Evolutionary conservation across 2,797 vertebrate species (phyloP), one percentile per base, ranked within the genome.

Genomic region (Peromyscus aztecus): DNA sequence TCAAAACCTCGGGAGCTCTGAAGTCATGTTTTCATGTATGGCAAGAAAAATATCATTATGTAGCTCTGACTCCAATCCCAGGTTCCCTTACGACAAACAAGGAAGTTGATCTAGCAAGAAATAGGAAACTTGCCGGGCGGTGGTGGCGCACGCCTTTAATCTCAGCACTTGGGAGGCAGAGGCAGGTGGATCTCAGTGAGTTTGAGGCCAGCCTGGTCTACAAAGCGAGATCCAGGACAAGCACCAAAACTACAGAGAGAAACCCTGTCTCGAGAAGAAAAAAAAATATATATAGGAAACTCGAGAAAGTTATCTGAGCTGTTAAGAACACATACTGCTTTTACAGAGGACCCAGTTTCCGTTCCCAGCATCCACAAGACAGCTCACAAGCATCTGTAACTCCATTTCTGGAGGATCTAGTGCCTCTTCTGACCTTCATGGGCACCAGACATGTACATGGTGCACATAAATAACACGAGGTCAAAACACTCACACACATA

Each of bases 61-160:
- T 63, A 83, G 90, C 67, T 91, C 63, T 91, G 55, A 83, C 24
- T 89, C n/a, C 23, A 92, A 67, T 82, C 93, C 85, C 57, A 96
- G 78, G 29, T 82, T 73, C 27, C 92, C 7, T 52, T 34, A 49
- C 7, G 34, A 85, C 93, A 92, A 89, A 93, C 12, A 89, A 82
- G 40, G 29, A 94, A 83, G 9, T 21, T 81, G 9, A 61, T 82
- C 93, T 63, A 67, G 13, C 76, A 88, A 96, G 61, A 94, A 89
- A 67, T 10, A 52, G 43, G 87, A 86, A 95, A 76, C 37, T 29
- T 49, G 49, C 49, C 2, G 10, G 49, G 11, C 49, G 2, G 49
- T 49, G 49, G 49, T 49, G 49, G 49, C 11, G 2, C 11, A 49
- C 11, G 10, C 49, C 49, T 49, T 49, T 49, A 49, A 12, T 49